phyloP scores from a whole-genome alignment of 2,888 invertebrate genomes.

The Trissolcus brochymenae region DNA sequence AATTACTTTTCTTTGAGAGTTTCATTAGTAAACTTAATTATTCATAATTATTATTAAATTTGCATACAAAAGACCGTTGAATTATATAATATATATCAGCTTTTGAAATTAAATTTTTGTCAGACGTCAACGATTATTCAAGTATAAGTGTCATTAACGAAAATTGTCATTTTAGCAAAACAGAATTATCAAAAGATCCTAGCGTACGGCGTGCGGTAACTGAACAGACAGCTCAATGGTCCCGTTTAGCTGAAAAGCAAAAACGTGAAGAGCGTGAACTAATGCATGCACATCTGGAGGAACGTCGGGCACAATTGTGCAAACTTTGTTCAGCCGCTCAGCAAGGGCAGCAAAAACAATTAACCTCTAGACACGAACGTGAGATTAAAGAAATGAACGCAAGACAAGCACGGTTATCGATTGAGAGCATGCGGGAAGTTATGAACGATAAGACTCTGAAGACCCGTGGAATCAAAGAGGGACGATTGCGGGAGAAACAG shows the following conservation, averaged over 20 bases:
- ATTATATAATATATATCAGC: too few species aligned
- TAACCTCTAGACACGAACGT: conserved; percentile 91
- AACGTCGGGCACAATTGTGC: conserved; percentile 83
- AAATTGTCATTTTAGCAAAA: conserved; percentile 80
- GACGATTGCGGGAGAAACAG: conserved; percentile 94
- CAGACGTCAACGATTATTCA: too few species aligned
- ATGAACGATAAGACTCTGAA: conserved; percentile 96
- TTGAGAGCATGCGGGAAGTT: conserved; percentile 97
- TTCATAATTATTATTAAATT: too few species aligned
- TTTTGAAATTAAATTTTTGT: too few species aligned
- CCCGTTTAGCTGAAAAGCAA: conserved; percentile 90
- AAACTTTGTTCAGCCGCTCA: conserved; percentile 90
- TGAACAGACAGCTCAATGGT: conserved; percentile 97
- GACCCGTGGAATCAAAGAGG: conserved; percentile 97
- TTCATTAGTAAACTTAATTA: too few species aligned
- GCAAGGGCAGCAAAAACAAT: conserved; percentile 89
- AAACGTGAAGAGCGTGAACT: conserved; percentile 90
- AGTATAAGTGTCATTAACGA: too few species aligned
- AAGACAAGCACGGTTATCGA: conserved; percentile 95
- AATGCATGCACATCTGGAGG: conserved; percentile 88
- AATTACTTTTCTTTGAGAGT: too few species aligned
- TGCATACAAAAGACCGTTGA: too few species aligned
- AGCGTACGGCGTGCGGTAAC: conserved; percentile 88
- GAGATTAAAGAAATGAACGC: conserved; percentile 97
- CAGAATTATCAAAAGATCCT: conserved; percentile 87